Evolutionary conservation across 2,113 vertebrate genomes (phyloP).

Genomic region (Sorex araneus): DNA sequence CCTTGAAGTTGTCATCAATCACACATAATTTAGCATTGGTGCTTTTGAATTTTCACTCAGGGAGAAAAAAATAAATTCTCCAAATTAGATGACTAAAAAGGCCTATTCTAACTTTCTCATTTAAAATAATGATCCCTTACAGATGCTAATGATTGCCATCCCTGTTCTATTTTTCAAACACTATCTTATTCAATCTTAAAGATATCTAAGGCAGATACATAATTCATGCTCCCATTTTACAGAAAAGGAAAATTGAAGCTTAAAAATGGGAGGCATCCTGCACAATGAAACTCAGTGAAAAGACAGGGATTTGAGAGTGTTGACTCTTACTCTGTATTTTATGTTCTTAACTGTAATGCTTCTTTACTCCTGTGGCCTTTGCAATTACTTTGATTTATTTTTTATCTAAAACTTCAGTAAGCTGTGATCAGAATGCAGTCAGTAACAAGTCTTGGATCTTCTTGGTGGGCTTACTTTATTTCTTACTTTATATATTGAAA

Average conservation of each 20-base stretch:
- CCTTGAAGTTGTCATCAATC: neutral
- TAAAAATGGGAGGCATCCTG: neutral
- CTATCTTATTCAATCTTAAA: neutral
- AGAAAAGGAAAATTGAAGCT: neutral
- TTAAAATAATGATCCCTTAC: no score
- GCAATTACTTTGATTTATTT: neutral
- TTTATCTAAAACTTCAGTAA: neutral
- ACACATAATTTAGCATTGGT: neutral
- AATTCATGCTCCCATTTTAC: no score
- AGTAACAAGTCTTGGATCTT: neutral
- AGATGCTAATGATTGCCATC: neutral
- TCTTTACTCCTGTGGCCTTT: neutral
- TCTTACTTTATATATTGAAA: neutral
- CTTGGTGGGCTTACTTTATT: neutral
- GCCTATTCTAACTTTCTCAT: neutral
- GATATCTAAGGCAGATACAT: neutral
- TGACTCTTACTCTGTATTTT: neutral
- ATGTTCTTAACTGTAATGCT: no score
- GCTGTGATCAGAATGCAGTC: neutral
- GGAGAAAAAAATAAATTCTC: neutral
- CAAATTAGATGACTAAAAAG: no score
- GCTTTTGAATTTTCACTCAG: neutral
- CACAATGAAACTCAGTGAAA: neutral
- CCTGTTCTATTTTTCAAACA: no score
- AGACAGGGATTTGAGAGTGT: neutral